These are phyloP conservation scores for Apomyelois bistriatella DNA, from an alignment of 2,888 invertebrate genomes.

Conservation along the genomic window DNA sequence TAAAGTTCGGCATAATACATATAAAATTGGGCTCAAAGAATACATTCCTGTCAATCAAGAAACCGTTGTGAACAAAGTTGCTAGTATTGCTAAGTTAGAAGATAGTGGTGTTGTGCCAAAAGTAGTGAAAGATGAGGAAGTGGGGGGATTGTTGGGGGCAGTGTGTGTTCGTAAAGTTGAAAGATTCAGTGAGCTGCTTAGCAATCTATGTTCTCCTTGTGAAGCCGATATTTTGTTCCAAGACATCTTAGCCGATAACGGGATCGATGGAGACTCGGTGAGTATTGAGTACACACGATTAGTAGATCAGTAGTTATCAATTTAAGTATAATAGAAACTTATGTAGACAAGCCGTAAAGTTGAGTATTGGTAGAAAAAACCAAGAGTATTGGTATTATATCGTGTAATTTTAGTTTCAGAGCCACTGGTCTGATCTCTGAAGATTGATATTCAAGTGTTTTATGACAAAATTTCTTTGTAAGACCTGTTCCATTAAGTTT, in stretches of 20 bases:
- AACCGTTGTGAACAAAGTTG: conserved; percentile 40
- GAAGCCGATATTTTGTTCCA: conserved; percentile 72
- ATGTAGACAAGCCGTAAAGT: too few species aligned
- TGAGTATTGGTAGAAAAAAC: too few species aligned
- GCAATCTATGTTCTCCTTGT: conserved; percentile 72
- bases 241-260: conserved; percentile 68
- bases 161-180: conserved; percentile 76
- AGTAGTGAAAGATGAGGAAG: conserved; percentile 51
- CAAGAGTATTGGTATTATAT: too few species aligned
- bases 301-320: not conserved
- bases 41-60: conserved; percentile 50
- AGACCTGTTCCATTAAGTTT: too few species aligned
- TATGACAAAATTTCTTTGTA: too few species aligned
- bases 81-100: conserved; percentile 47
- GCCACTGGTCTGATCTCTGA: too few species aligned
- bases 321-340: too few species aligned
- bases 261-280: conserved; percentile 52
- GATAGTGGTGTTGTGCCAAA: conserved; percentile 68
- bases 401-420: too few species aligned
- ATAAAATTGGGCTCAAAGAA: conserved; percentile 45
- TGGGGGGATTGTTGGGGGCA: conserved; percentile 60
- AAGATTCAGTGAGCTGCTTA: conserved; percentile 74
- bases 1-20: conserved; percentile 33
- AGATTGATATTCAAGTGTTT: too few species aligned
- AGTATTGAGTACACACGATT: conserved; percentile 4